These are phyloP conservation scores for Cyanoderma ruficeps DNA, from an alignment of 2,113 vertebrate species.

Conservation along the genomic window DNA sequence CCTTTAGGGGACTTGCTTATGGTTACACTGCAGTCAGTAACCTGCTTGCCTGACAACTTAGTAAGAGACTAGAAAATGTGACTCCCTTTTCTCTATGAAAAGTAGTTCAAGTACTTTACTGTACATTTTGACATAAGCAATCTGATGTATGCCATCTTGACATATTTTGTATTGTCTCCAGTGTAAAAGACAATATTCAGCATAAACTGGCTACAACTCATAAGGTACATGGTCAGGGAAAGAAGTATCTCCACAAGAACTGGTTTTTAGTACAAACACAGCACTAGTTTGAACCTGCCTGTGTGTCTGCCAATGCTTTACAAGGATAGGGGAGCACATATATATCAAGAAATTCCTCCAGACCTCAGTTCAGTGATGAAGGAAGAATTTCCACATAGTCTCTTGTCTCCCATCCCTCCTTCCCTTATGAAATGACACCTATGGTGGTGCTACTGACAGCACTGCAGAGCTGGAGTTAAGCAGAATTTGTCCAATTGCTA, in stretches of 20 bases:
- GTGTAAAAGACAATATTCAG: not conserved
- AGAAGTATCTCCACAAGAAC: not conserved
- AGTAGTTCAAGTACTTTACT: not conserved
- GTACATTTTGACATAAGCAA: not conserved
- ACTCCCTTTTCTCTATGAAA: not conserved
- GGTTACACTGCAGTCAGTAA: not conserved
- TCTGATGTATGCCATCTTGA: not conserved
- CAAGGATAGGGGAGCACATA: not conserved
- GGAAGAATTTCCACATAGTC: not conserved
- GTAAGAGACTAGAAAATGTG: not conserved
- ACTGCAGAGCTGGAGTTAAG: not conserved
- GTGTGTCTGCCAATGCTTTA: not conserved
- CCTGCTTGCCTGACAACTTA: not conserved
- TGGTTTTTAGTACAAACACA: not conserved
- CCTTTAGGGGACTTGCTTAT: not conserved
- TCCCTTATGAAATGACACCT: not conserved
- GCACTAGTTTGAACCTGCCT: not conserved
- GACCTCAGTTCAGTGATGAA: not conserved
- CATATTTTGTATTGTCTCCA: not conserved
- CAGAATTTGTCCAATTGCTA: not conserved
- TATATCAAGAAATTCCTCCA: not conserved
- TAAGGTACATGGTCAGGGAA: not conserved
- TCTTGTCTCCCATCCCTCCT: not conserved
- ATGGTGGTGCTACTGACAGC: not conserved
- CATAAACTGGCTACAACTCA: not conserved